These are phyloP conservation scores for Leucoma salicis DNA, from an alignment of 2,888 invertebrate genomes.

Conservation along the genomic window DNA sequence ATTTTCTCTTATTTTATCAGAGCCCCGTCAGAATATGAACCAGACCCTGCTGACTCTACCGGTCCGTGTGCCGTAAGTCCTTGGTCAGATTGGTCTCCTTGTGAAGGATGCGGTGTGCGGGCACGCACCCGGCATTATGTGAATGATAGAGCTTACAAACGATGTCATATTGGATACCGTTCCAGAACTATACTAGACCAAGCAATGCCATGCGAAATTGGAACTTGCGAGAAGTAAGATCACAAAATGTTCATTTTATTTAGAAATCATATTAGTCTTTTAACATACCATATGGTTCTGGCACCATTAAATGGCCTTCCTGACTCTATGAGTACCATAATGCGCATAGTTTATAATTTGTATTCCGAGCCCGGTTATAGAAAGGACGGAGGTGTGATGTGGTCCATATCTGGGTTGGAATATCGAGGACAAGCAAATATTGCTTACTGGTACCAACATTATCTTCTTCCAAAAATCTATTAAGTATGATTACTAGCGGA, in stretches of 20 bases:
- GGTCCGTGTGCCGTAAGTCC: constrained; percentile 86
- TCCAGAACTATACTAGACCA: constrained; percentile 65
- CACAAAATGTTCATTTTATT: too few relatives aligned
- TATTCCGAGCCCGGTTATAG: neutral
- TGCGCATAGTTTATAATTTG: neutral
- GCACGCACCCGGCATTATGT: constrained; percentile 86
- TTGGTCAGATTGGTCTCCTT: constrained; percentile 91
- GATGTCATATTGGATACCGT: constrained; percentile 78
- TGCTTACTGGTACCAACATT: too few relatives aligned
- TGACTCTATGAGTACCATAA: too few relatives aligned
- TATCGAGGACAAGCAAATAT: too few relatives aligned
- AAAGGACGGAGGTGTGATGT: too few relatives aligned
- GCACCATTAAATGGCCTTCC: too few relatives aligned
- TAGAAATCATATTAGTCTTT: too few relatives aligned
- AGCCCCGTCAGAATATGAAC: constrained; percentile 70
- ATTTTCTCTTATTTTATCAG: constrained; percentile 38
- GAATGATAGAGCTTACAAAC: constrained; percentile 83
- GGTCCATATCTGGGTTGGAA: too few relatives aligned
- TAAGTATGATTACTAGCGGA: too few relatives aligned
- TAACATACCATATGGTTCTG: too few relatives aligned
- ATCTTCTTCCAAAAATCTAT: too few relatives aligned
- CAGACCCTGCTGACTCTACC: constrained; percentile 61
- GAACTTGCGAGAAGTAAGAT: constrained; percentile 61
- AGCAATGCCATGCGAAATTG: constrained; percentile 70
- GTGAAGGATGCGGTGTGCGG: constrained; percentile 86